Conservation (phyloP, 2,113 vertebrate species). For the Daubentonia madagascariensis region DNA sequence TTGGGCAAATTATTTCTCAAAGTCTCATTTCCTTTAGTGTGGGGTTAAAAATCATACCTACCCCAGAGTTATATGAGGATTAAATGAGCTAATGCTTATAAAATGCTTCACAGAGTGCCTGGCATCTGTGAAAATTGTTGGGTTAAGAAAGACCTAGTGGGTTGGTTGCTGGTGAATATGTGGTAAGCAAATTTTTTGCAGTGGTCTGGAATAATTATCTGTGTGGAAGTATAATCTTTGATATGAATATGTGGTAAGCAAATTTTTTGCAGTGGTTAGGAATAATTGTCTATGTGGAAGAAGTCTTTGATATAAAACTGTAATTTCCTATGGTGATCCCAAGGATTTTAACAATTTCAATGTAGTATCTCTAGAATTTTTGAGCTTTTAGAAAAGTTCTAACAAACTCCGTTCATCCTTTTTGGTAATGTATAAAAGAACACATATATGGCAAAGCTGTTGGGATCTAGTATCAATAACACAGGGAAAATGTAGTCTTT, state of each 20-base stretch:
- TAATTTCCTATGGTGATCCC: conserved; percentile 18
- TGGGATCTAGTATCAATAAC: background rate
- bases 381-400: conserved; percentile 20
- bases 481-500: background rate
- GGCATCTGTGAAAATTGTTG: conserved; percentile 49
- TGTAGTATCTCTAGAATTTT: background rate
- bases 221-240: conserved; percentile 7
- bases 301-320: conserved; percentile 16
- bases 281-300: conserved; percentile 43
- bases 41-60: background rate
- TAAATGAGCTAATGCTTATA: conserved; percentile 33
- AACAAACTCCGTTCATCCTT: background rate
- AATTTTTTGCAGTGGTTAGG: background rate
- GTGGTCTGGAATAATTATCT: conserved; percentile 36
- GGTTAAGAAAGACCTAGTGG: conserved; percentile 27
- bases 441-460: background rate
- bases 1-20: background rate
- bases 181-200: conserved; percentile 7
- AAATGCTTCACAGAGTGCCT: conserved; percentile 20
- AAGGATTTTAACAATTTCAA: conserved; percentile 42
- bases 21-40: background rate
- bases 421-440: background rate
- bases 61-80: background rate
- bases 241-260: conserved; percentile 24
- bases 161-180: background rate